phyloP scores from a whole-genome alignment of 1,140 invertebrate genomes.

The Amyelois transitella region DNA sequence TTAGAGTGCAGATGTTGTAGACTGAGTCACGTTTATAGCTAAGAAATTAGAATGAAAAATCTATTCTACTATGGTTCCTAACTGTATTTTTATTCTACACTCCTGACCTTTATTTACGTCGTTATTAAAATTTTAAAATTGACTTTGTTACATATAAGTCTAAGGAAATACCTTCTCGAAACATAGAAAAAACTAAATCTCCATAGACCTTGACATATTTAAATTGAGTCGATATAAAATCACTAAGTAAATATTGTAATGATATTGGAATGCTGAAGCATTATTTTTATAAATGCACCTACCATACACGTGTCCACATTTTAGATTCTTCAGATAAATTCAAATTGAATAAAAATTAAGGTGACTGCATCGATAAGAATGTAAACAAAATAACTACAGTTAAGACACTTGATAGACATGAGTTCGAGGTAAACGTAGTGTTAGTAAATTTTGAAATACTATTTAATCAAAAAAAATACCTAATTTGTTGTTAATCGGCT shows the following conservation, averaged over 20 bases:
- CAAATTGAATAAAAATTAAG: not conserved
- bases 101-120: too few species aligned
- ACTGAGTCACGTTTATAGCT: too few species aligned
- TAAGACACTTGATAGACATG: too few species aligned
- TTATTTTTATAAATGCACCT: not conserved
- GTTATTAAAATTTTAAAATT: too few species aligned
- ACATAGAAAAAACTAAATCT: slow-evolving; percentile 2
- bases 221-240: not conserved
- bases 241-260: not conserved
- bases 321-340: not conserved
- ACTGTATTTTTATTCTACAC: not conserved
- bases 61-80: too few species aligned
- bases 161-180: slow-evolving; percentile 7
- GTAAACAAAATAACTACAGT: not conserved
- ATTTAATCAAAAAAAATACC: too few species aligned
- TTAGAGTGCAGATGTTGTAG: not conserved
- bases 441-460: too few species aligned
- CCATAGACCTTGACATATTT: not conserved
- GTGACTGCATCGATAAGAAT: not conserved
- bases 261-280: not conserved
- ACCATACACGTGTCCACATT: too few species aligned
- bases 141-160: too few species aligned
- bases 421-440: too few species aligned
- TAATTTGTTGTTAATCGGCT: too few species aligned
- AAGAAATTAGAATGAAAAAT: too few species aligned